Conservation (phyloP, 2,888 invertebrate genomes). For the Melitaea athalia region DNA sequence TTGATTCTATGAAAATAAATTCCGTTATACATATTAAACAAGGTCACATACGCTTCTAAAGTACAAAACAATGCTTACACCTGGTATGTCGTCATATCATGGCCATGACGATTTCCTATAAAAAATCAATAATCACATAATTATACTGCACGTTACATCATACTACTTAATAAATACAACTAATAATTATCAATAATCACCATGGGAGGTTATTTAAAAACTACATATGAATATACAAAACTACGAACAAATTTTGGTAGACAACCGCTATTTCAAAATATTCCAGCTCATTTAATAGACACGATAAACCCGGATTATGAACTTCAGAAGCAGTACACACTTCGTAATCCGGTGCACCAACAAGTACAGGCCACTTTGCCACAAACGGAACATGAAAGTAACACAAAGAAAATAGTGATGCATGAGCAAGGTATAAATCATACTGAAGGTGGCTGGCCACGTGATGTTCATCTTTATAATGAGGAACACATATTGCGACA, state of each 20-base stretch:
- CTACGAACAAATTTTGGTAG: slow-evolving; percentile 75
- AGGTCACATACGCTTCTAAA: slow-evolving; percentile 68
- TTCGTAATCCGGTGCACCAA: slow-evolving; percentile 78
- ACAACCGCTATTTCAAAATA: slow-evolving; percentile 72
- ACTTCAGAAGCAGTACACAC: slow-evolving; percentile 69
- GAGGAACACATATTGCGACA: slow-evolving; percentile 88
- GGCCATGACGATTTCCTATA: slow-evolving; percentile 60
- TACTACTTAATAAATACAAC: background rate
- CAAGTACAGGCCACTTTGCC: slow-evolving; percentile 72
- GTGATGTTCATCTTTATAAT: slow-evolving; percentile 85
- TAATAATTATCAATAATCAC: slow-evolving; percentile 27
- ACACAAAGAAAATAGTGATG: slow-evolving; percentile 83
- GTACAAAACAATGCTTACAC: slow-evolving; percentile 44
- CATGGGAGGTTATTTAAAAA: slow-evolving; percentile 58
- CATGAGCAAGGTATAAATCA: slow-evolving; percentile 86
- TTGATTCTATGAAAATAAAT: background rate
- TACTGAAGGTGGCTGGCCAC: slow-evolving; percentile 92
- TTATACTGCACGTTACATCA: background rate
- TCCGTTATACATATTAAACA: slow-evolving; percentile 43
- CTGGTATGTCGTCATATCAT: slow-evolving; percentile 44
- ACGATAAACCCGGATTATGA: slow-evolving; percentile 65
- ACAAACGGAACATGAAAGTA: slow-evolving; percentile 79
- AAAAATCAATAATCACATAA: slow-evolving; percentile 13
- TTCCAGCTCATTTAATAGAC: slow-evolving; percentile 67
- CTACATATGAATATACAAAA: slow-evolving; percentile 74